Percentiles rank a stretch among this genome's conserved stretches.
Evolutionary conservation across 2,797 vertebrate species (phyloP).

Genomic region (Presbytis comata): DNA sequence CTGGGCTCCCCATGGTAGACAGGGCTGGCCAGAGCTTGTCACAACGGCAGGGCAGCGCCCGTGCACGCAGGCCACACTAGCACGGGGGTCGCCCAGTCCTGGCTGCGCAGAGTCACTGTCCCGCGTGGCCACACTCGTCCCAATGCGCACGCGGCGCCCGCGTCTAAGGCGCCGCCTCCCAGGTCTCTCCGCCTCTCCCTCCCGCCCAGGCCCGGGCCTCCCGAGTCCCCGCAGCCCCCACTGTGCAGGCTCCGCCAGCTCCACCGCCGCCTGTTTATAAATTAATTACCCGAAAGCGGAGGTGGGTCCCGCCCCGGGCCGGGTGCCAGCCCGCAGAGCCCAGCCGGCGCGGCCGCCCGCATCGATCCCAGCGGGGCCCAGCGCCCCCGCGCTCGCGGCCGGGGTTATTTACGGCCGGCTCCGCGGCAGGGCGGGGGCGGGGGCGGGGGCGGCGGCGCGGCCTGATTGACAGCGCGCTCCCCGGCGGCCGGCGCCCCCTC

Average conservation of each 20-base stretch:
- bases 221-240: background rate
- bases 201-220: background rate
- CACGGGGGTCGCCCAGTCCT: no score
- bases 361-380: slow-evolving; percentile 79
- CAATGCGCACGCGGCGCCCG: no score
- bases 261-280: slow-evolving; percentile 66
- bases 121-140: background rate
- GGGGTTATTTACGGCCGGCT: slow-evolving; percentile 54
- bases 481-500: background rate
- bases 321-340: slow-evolving; percentile 78
- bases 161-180: background rate
- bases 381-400: slow-evolving; percentile 31
- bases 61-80: background rate
- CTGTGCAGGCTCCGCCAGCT: background rate
- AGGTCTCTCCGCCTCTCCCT: background rate
- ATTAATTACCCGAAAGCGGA: slow-evolving; percentile 72
- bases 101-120: background rate
- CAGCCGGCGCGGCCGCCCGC: slow-evolving; percentile 56
- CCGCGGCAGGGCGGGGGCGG: background rate
- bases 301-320: slow-evolving; percentile 68
- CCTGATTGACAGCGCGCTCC: slow-evolving; percentile 70
- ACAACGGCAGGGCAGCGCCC: background rate
- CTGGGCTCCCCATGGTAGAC: background rate
- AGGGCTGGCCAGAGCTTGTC: background rate
- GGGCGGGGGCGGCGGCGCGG: slow-evolving; percentile 13